Conservation (phyloP, 2,113 vertebrate genomes). For the Melanostigma gelatinosum region DNA sequence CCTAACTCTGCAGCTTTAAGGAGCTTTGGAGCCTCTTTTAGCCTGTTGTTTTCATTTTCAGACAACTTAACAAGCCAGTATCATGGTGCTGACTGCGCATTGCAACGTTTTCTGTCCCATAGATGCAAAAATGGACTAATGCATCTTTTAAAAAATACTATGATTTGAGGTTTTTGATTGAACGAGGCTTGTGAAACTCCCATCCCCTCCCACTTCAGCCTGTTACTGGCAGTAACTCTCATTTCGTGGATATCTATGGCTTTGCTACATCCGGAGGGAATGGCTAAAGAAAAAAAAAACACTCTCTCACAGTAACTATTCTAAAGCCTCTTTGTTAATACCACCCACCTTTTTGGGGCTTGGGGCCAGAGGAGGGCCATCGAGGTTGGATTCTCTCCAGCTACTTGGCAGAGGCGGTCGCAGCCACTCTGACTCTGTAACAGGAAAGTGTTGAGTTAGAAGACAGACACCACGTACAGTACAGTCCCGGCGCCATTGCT, state of each 20-base stretch:
- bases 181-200: neutral
- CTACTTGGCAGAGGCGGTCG: slow-evolving; percentile 78
- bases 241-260: neutral
- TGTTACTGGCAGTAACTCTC: neutral
- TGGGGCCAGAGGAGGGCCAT: slow-evolving; percentile 73
- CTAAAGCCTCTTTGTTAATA: neutral
- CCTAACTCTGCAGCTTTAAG: neutral
- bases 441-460: slow-evolving; percentile 13
- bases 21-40: neutral
- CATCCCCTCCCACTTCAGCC: neutral
- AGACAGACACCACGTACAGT: neutral
- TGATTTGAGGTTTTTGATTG: neutral
- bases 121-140: neutral
- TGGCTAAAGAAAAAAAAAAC: neutral
- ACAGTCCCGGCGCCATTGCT: neutral
- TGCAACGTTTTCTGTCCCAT: neutral
- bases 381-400: slow-evolving; percentile 91
- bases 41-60: neutral
- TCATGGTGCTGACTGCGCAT: neutral
- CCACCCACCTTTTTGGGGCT: slow-evolving; percentile 82
- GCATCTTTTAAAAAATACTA: neutral
- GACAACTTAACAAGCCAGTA: neutral
- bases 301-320: neutral
- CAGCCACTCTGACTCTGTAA: slow-evolving; percentile 80
- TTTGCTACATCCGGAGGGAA: neutral